phyloP scores from a whole-genome alignment of 2,797 vertebrate species.

The Melanotaenia pygmaea region DNA sequence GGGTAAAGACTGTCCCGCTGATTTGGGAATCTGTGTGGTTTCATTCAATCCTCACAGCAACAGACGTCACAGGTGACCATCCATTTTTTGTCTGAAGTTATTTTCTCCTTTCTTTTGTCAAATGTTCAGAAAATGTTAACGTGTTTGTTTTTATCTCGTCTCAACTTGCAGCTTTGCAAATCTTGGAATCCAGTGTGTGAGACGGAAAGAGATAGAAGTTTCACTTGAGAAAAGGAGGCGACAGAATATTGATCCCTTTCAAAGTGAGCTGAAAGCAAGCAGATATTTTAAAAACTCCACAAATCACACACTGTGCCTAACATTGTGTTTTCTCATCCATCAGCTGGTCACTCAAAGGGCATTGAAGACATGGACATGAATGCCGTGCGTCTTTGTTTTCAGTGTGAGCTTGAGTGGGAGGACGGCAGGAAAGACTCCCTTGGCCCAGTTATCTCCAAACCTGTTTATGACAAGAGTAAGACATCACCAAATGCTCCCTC shows the following conservation, averaged over 20 bases:
- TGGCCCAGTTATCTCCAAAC: conserved; percentile 88
- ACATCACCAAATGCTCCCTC: not conserved
- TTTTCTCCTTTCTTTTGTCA: not conserved
- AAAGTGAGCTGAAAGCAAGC: conserved; percentile 81
- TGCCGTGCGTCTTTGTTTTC: conserved; percentile 93
- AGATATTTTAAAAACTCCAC: not conserved
- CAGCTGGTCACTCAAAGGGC: conserved; percentile 91
- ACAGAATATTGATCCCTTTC: conserved; percentile 92
- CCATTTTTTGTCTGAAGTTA: not conserved
- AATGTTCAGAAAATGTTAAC: not conserved
- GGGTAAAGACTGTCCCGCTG: conserved; percentile 90
- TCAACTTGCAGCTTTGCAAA: conserved; percentile 87
- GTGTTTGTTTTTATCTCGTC: not conserved
- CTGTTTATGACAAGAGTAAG: conserved; percentile 95
- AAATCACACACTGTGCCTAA: not conserved
- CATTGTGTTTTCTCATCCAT: conserved; percentile 14
- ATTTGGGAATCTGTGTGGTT: conserved; percentile 87
- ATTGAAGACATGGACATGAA: conserved; percentile 98
- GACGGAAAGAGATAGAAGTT: conserved; percentile 90
- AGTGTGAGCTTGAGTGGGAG: conserved; percentile 86
- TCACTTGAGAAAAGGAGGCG: conserved; percentile 90
- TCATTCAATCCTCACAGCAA: conserved; percentile 82
- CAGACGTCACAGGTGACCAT: conserved; percentile 86
- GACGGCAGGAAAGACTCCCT: conserved; percentile 81
- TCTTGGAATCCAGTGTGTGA: conserved; percentile 94